Base-by-base conservation (phyloP, 2,888 invertebrate species). In the Lycophotia porphyrea region DNA sequence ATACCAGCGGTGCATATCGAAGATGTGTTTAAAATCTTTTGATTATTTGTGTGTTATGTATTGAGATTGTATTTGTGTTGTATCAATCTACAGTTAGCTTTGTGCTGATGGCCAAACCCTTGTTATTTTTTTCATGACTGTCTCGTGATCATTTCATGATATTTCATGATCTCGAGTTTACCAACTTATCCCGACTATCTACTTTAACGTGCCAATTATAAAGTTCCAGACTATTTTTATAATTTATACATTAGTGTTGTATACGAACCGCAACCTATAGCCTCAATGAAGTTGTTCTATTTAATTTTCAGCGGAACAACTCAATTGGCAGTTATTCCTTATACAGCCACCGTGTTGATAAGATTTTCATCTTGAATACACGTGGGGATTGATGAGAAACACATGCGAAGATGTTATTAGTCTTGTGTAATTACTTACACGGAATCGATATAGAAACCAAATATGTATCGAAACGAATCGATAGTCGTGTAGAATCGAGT, bases 1-100 rank as follows among this genome's bases (percentile, higher is more conserved):
- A 95, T 95, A 95, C 96, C 96, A 96, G 96, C 93, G 96, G 96
- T 96, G 96, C 95, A 96, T 96, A 96, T 96, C 96, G 93, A 90
- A 90, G 90, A 91, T 89, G 90, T 92, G 92, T 94, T 89, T 89
- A 84, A 86, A 87, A 88, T 85, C 82, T 88, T 87, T 87, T 87
- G 87, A 89, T 90, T 91, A 91, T 87, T 89, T 88, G 91, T 93
- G 93, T 93, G 76, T 84, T 83, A 88, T 90, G 91, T 88, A 79
- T 71, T 85, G 76, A 78, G 44, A 69, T 60, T 83, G 84, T 84
- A 68, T 69, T 72, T 67, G 86, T 84, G 86, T 73, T 74, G 18
- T 65, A 61, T 71, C 68, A 39, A 68, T 74, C 9, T 66, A 67
- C 21, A 58, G 36, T 66, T 44, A 11, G 31, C 47, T 60, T 44